Base-by-base conservation (phyloP, 2,797 vertebrate genomes). In the Siniperca scherzeri region DNA sequence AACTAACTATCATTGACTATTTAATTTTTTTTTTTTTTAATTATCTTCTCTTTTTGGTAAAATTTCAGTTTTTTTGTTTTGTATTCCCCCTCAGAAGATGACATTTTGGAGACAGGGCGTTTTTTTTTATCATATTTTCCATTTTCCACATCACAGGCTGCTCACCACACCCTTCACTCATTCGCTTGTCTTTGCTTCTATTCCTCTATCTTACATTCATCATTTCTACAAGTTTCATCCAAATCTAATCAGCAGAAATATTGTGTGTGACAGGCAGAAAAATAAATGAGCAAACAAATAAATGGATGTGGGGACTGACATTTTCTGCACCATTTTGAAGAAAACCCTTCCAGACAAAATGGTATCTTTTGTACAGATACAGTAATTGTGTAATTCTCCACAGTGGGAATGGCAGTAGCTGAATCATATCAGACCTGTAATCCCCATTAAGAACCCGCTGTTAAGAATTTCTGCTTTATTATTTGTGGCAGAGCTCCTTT, bases 121-220 rank as follows among this genome's bases (percentile, higher is more conserved):
- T 80, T 78, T 30, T 40, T 80, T 79, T 85, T 71, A 80, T 90
- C 52, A 70, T 61, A 56, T 76, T 87, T 78, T 69, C 16, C 36
- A 88, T 89, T 91, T 91, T 88, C 78, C 80, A 84, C 87, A 80
- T 87, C 77, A 80, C 78, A 75, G 62, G 65, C 80, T 83, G 71
- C 80, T 91, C 85, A 76, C 70, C 85, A 76, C 81, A 71, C 52
- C 74, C 68, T 73, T 77, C 69, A 70, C 60, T 84, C 73, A 70
- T 36, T 74, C n/a, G 25, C 33, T 33, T 70, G 57, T 60, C 75
- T 83, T 56, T 60, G 53, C 52, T 7, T 22, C 57, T 46, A 11
- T 74, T 81, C 42, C 55, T 76, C n/a, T 50, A 14, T 69, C 65
- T 69, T 78, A 75, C 73, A 81, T 85, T 62, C 57, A 79, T 44